These are phyloP conservation scores for Tethya wilhelma DNA, from an alignment of 37 sponge, comb jelly and placozoan genomes.

Conservation along the genomic window DNA sequence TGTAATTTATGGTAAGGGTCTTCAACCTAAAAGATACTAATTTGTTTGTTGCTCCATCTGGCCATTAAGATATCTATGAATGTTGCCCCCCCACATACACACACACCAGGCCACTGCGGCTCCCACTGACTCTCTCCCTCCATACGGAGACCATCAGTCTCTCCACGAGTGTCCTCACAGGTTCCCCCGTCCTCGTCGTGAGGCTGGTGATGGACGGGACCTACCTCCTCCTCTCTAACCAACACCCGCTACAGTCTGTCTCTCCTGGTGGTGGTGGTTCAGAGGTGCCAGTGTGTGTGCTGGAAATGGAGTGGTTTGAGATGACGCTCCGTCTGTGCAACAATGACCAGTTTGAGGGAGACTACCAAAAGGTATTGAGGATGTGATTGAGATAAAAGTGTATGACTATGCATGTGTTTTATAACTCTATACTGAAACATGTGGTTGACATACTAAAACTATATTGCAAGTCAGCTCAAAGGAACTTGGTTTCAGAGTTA, in stretches of 20 bases:
- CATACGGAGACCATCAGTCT: constrained; percentile 52
- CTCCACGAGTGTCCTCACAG: constrained; percentile 77
- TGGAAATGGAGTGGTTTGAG: constrained; percentile 80
- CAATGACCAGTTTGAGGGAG: constrained; percentile 28
- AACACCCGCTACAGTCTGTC: background rate
- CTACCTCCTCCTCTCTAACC: constrained; percentile 53
- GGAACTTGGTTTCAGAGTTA: too few relatives aligned
- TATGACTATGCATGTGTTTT: too few relatives aligned
- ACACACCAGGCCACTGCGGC: constrained; percentile 60
- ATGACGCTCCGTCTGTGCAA: constrained; percentile 62
- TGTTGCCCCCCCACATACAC: too few relatives aligned
- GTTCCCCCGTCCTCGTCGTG: constrained; percentile 61
- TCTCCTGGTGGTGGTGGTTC: background rate
- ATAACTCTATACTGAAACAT: too few relatives aligned
- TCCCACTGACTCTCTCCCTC: constrained; percentile 52
- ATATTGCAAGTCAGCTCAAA: too few relatives aligned
- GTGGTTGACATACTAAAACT: too few relatives aligned
- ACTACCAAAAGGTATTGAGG: constrained; percentile 39
- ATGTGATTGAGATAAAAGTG: too few relatives aligned
- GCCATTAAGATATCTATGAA: too few relatives aligned
- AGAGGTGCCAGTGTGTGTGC: constrained; percentile 64
- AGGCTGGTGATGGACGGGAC: constrained; percentile 58
- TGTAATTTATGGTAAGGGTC: too few relatives aligned
- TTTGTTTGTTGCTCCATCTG: too few relatives aligned
- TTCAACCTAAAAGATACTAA: too few relatives aligned